Evolutionary conservation across 2,888 invertebrate species (phyloP).

Genomic region (Acrocyrtus sp.): DNA sequence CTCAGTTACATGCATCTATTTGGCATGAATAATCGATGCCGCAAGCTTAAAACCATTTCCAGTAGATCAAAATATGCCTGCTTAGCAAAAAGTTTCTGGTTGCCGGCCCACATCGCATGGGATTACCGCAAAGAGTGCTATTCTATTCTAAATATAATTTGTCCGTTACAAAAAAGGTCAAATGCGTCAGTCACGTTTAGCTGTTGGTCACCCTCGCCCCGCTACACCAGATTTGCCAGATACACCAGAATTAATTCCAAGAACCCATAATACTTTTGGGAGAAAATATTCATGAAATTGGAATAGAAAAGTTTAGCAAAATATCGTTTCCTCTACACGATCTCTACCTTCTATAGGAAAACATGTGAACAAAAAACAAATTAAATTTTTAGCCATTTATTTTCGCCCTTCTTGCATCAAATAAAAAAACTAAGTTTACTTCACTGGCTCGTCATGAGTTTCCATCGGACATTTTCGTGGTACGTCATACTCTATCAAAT

Average conservation of each 20-base stretch:
- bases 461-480: conserved; percentile 52
- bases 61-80: conserved; percentile 47
- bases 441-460: conserved; percentile 46
- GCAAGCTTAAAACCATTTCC: too few species aligned
- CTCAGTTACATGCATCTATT: conserved; percentile 47
- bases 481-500: conserved; percentile 52
- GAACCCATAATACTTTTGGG: conserved; percentile 10
- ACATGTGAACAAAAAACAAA: conserved; percentile 7
- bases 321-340: too few species aligned
- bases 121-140: conserved; percentile 49
- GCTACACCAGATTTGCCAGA: too few species aligned
- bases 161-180: not conserved
- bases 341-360: not conserved
- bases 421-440: too few species aligned
- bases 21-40: conserved; percentile 28
- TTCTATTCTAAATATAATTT: not conserved
- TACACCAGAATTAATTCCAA: conserved; percentile 2
- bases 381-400: conserved; percentile 6
- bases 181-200: not conserved
- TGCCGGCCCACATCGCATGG: conserved; percentile 56
- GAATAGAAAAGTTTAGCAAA: too few species aligned
- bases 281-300: too few species aligned
- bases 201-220: too few species aligned
- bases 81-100: conserved; percentile 56
- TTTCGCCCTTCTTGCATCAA: too few species aligned